phyloP scores from a whole-genome alignment of 1,140 invertebrate species.

The Cydia splendana region DNA sequence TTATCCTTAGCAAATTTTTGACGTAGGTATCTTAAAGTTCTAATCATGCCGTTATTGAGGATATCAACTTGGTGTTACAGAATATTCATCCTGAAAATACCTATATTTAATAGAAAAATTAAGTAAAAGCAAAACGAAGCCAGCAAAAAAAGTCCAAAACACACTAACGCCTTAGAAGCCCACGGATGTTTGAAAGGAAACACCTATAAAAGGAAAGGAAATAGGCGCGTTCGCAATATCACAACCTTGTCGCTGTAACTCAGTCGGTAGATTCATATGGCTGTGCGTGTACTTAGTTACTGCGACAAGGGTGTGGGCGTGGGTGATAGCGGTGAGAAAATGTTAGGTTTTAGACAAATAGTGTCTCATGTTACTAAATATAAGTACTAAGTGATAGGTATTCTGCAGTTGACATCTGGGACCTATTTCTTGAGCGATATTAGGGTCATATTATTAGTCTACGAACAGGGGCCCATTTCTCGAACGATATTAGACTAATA shows the following conservation, averaged over 20 bases:
- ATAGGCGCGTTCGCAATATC: slow-evolving; percentile 20
- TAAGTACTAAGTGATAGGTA: too few relatives aligned
- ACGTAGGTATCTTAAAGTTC: too few relatives aligned
- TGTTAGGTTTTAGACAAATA: not conserved
- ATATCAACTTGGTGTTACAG: too few relatives aligned
- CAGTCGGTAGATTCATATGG: not conserved
- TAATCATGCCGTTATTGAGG: too few relatives aligned
- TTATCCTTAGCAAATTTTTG: too few relatives aligned
- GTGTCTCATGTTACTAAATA: not conserved
- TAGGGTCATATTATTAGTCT: not conserved
- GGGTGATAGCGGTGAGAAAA: not conserved
- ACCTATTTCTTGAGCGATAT: not conserved
- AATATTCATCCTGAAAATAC: too few relatives aligned
- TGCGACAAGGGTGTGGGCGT: not conserved
- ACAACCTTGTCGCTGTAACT: not conserved
- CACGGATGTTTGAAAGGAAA: slow-evolving; percentile 35
- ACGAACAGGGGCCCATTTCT: too few relatives aligned
- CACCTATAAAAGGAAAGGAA: slow-evolving; percentile 31
- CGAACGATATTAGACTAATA: too few relatives aligned
- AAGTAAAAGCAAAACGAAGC: not conserved
- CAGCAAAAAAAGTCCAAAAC: not conserved
- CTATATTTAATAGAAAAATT: too few relatives aligned
- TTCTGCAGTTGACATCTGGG: too few relatives aligned
- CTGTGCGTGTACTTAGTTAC: not conserved
- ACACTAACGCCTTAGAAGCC: not conserved